Base-by-base conservation (phyloP, 2,888 invertebrate species). In the Rutpela maculata region DNA sequence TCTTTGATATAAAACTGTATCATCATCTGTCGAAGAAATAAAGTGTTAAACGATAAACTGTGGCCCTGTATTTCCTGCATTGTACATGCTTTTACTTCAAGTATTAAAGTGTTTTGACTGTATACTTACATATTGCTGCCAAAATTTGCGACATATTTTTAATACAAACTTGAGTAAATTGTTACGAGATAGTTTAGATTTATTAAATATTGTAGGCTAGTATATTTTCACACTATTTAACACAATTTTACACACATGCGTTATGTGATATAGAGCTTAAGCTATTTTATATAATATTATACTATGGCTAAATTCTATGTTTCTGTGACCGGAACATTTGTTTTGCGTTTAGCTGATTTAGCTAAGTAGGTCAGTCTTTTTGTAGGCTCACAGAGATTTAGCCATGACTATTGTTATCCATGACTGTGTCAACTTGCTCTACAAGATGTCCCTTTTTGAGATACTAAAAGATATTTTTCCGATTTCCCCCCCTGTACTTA, bases 251-350 rank as follows among this genome's bases (percentile, higher is more conserved):
- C 31, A 70, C 50, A 60, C 56, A 65, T 65, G 56, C 43, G 15
- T 69, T 69, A 63, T 63, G 75, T 69, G 68, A 75, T 69, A 62
- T 75, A 75, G 59, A 62, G 75, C 75, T 75, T 75, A 69, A 75
- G 75, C 75, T 69, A 62, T 69, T 75, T 75, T 75, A 38, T 65
- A 38, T 38, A 38, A 38, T 50, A 50, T 56, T 68, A 26, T 55
- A 56, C 35, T 18, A 17, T 69, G 31, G 69, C 69, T 59, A 69
- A 59, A 69, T 57, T 68, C n/a, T 55, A 22, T n/a, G 10, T 55
- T 22, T 67, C 18, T 26, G n/a, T 50, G 1, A 43, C 11, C 12
- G 11, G 7, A 43, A 11, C 12, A 12, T 43, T 43, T 43, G 12
- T 43, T 43, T 43, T 15, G 15, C 43, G 9, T 43, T 43, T 43